These are phyloP conservation scores for Microvelia longipes DNA, from an alignment of 1,140 invertebrate genomes.

Conservation along the genomic window DNA sequence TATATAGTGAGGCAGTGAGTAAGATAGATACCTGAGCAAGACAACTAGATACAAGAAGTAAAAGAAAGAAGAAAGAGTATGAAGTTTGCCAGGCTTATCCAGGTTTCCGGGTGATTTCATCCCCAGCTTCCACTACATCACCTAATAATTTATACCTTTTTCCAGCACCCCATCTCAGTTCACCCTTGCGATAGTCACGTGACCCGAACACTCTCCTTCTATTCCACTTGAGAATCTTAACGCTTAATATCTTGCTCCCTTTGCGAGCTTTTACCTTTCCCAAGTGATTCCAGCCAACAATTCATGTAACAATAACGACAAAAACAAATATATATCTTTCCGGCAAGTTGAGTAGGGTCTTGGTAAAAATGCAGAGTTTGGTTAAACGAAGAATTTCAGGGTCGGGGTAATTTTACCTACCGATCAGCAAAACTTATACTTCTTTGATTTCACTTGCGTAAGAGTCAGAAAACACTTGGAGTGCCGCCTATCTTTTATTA, in stretches of 20 bases:
- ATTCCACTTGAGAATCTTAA: not conserved
- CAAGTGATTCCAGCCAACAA: not conserved
- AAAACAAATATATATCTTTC: not conserved
- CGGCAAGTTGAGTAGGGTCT: not conserved
- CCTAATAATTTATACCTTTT: constrained; percentile 5
- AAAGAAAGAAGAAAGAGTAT: too few relatives aligned
- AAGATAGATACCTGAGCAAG: too few relatives aligned
- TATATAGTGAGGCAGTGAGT: too few relatives aligned
- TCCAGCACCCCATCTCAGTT: not conserved
- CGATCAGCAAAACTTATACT: too few relatives aligned
- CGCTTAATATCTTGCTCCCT: not conserved
- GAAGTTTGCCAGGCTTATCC: constrained; percentile 7
- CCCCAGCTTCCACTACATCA: not conserved
- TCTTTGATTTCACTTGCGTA: too few relatives aligned
- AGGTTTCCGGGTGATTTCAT: constrained; percentile 8
- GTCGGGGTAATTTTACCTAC: too few relatives aligned
- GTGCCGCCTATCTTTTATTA: too few relatives aligned
- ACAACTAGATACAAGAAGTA: too few relatives aligned
- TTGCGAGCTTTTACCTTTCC: not conserved
- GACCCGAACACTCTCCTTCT: not conserved
- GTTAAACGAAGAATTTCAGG: too few relatives aligned
- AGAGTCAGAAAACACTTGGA: too few relatives aligned
- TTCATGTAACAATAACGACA: not conserved
- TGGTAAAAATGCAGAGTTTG: too few relatives aligned
- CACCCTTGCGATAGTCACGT: not conserved